These are phyloP conservation scores for Fistularia tabacaria DNA, from an alignment of 2,797 vertebrate genomes.

Conservation along the genomic window DNA sequence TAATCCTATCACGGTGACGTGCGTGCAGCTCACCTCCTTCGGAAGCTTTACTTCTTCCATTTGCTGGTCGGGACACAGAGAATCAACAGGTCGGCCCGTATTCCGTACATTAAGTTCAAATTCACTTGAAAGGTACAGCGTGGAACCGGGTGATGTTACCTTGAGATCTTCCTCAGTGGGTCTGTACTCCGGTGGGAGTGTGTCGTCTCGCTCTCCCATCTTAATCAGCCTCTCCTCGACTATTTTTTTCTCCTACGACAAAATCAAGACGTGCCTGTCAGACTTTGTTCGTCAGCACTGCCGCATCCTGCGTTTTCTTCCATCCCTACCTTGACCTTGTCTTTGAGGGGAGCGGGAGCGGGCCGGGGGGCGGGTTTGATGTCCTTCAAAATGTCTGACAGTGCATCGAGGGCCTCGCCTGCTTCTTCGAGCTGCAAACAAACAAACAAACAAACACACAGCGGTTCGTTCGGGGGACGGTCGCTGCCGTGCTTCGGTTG, in stretches of 20 bases:
- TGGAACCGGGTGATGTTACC: constrained; percentile 42
- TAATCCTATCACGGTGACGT: background rate
- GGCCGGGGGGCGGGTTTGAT: constrained; percentile 53
- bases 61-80: constrained; percentile 32
- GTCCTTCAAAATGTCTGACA: constrained; percentile 71
- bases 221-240: constrained; percentile 68
- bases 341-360: constrained; percentile 45
- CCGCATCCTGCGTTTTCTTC: background rate
- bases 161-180: constrained; percentile 64
- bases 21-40: constrained; percentile 52
- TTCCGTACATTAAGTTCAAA: too few species aligned
- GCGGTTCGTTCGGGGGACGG: background rate
- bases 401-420: constrained; percentile 63
- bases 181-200: constrained; percentile 68
- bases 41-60: constrained; percentile 44
- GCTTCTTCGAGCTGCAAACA: constrained; percentile 46
- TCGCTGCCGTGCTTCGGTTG: background rate
- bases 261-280: constrained; percentile 2
- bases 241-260: constrained; percentile 65
- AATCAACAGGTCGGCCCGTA: too few species aligned
- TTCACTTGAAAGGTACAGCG: too few species aligned
- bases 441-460: constrained; percentile 10
- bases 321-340: constrained; percentile 65
- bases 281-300: too few species aligned
- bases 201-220: constrained; percentile 75